Percentiles rank a stretch among this genome's conserved stretches.
Evolutionary conservation across 2,797 vertebrate species (phyloP).

Genomic region (Toxotes lorentzi): DNA sequence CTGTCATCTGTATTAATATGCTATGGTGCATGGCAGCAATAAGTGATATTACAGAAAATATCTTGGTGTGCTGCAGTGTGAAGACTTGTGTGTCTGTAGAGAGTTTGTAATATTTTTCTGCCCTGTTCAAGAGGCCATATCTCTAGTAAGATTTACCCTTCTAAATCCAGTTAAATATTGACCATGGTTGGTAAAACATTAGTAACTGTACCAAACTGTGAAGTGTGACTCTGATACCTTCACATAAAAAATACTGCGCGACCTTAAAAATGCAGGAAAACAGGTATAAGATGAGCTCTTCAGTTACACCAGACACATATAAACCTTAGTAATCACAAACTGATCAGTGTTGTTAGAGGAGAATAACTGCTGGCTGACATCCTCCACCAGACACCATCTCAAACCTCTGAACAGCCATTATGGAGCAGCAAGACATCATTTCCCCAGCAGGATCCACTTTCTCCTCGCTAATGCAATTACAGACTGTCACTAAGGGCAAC

Average conservation of each 20-base stretch:
- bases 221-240: not conserved
- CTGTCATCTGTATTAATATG: not conserved
- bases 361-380: slow-evolving; percentile 21
- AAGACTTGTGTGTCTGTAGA: not conserved
- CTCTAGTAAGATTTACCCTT: not conserved
- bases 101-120: not conserved
- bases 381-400: slow-evolving; percentile 54
- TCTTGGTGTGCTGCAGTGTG: not conserved
- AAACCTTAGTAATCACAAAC: slow-evolving; percentile 27
- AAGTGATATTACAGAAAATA: not conserved
- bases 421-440: slow-evolving; percentile 70
- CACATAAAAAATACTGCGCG: not conserved
- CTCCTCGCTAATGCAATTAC: slow-evolving; percentile 69
- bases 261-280: not conserved
- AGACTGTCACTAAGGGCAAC: slow-evolving; percentile 46
- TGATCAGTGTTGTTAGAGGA: slow-evolving; percentile 39
- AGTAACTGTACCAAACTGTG: not conserved
- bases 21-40: not conserved
- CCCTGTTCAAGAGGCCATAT: not conserved
- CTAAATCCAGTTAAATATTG: not conserved
- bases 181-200: not conserved
- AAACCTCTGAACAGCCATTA: slow-evolving; percentile 64
- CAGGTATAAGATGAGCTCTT: not conserved
- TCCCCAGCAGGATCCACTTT: slow-evolving; percentile 78
- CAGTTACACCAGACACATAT: slow-evolving; percentile 39